These are phyloP conservation scores for Saguinus imperator DNA, from an alignment of 2,113 vertebrate species.

Conservation along the genomic window DNA sequence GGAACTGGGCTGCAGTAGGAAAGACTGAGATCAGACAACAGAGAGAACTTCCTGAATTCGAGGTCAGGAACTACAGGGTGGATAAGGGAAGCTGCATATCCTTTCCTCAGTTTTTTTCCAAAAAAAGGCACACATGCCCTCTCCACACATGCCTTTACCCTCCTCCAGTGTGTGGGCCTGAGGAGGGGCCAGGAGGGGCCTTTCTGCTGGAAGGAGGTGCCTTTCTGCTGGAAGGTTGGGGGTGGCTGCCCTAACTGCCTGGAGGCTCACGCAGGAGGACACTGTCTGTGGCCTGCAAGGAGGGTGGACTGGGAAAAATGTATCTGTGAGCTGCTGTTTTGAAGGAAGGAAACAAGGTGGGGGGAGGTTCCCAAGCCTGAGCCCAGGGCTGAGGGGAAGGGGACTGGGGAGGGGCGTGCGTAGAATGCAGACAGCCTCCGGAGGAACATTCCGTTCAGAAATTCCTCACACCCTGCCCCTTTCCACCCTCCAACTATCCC, in stretches of 20 bases:
- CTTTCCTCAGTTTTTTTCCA: not conserved
- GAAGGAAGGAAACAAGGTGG: slow-evolving; percentile 59
- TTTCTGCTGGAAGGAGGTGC: no score
- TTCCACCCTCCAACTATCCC: slow-evolving; percentile 33
- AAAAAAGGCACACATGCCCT: not conserved
- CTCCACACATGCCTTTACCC: not conserved
- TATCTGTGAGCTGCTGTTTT: slow-evolving; percentile 57
- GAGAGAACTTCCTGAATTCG: slow-evolving; percentile 48
- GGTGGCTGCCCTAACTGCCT: not conserved
- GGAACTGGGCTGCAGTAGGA: not conserved
- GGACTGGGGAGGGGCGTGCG: not conserved
- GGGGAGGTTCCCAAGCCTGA: slow-evolving; percentile 12
- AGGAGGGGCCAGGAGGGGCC: not conserved
- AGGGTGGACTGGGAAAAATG: slow-evolving; percentile 52
- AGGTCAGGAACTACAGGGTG: not conserved
- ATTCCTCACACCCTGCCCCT: slow-evolving; percentile 63
- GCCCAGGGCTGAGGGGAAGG: not conserved
- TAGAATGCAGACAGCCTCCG: slow-evolving; percentile 67
- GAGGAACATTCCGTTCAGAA: slow-evolving; percentile 79
- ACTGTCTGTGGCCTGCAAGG: not conserved
- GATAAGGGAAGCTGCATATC: slow-evolving; percentile 41
- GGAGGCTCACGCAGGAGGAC: not conserved
- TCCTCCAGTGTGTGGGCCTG: accelerated
- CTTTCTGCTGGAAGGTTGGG: not conserved
- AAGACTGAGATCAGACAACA: slow-evolving; percentile 4